Evolutionary conservation across 2,797 vertebrate genomes (phyloP).

Genomic region (Staurois parvus): DNA sequence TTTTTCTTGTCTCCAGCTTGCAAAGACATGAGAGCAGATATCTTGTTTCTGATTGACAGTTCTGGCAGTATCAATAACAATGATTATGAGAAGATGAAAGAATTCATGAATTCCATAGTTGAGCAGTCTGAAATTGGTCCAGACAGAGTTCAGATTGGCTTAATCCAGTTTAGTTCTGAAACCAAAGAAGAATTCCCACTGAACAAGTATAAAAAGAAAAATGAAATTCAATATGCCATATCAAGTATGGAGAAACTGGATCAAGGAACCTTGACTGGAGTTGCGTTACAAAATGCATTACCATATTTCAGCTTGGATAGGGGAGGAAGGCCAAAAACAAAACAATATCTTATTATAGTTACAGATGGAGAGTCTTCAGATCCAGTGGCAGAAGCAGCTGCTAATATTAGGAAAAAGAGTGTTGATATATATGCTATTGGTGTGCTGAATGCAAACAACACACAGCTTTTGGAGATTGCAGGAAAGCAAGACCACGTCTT

Average conservation of each 20-base stretch:
- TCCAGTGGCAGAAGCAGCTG: constrained; percentile 72
- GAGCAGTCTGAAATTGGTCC: constrained; percentile 73
- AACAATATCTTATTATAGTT: constrained; percentile 81
- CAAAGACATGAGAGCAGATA: constrained; percentile 76
- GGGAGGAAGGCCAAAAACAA: constrained; percentile 72
- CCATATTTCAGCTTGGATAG: constrained; percentile 64
- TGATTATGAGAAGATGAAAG: constrained; percentile 78
- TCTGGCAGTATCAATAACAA: constrained; percentile 74
- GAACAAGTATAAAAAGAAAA: constrained; percentile 64
- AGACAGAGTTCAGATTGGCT: constrained; percentile 78
- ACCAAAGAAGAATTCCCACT: constrained; percentile 76
- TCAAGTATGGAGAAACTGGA: constrained; percentile 64
- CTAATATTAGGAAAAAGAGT: constrained; percentile 74
- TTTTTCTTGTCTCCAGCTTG: constrained; percentile 72
- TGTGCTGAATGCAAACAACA: constrained; percentile 73
- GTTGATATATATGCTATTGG: constrained; percentile 83
- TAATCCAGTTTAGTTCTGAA: constrained; percentile 78
- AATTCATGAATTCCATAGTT: constrained; percentile 77
- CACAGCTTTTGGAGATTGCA: constrained; percentile 81
- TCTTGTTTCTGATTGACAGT: constrained; percentile 83
- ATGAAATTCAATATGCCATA: constrained; percentile 67
- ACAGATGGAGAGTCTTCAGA: constrained; percentile 84
- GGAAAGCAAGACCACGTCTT: constrained; percentile 72
- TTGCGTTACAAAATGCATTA: constrained; percentile 71
- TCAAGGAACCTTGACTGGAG: constrained; percentile 75